Conservation (phyloP, 2,797 vertebrate species). For the Eutrigla gurnardus region DNA sequence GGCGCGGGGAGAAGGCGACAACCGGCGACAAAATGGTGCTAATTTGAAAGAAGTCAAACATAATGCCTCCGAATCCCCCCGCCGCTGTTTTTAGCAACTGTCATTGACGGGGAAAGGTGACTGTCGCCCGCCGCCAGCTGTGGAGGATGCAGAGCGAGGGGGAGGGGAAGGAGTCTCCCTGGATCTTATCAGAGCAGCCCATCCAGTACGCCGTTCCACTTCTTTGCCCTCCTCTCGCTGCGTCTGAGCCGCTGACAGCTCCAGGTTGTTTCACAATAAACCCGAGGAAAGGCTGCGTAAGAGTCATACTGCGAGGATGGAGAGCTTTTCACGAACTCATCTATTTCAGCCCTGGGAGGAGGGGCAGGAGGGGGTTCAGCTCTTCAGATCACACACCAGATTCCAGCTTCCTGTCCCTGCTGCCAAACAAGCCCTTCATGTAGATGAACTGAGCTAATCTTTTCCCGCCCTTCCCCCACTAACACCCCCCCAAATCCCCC, state of each 20-base stretch:
- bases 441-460: constrained; percentile 60
- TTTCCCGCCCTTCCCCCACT: neutral
- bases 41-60: constrained; percentile 74
- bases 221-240: constrained; percentile 55
- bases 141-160: constrained; percentile 12
- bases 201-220: constrained; percentile 65
- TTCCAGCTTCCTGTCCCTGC: constrained; percentile 20
- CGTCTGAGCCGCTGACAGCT: constrained; percentile 65
- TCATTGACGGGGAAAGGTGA: constrained; percentile 68
- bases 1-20: constrained; percentile 48
- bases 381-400: constrained; percentile 36
- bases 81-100: constrained; percentile 60
- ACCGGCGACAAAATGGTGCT: constrained; percentile 47
- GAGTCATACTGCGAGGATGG: constrained; percentile 55
- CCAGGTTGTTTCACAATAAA: constrained; percentile 69
- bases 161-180: constrained; percentile 54
- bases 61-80: constrained; percentile 58
- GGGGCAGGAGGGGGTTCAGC: neutral
- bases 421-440: constrained; percentile 51
- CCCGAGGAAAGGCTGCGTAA: constrained; percentile 44
- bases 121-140: constrained; percentile 48
- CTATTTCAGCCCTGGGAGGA: constrained; percentile 31
- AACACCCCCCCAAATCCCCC: neutral
- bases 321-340: constrained; percentile 57
- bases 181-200: constrained; percentile 71